Conservation (phyloP, 1,140 invertebrate species). For the Thalassaphorura encarpata region DNA sequence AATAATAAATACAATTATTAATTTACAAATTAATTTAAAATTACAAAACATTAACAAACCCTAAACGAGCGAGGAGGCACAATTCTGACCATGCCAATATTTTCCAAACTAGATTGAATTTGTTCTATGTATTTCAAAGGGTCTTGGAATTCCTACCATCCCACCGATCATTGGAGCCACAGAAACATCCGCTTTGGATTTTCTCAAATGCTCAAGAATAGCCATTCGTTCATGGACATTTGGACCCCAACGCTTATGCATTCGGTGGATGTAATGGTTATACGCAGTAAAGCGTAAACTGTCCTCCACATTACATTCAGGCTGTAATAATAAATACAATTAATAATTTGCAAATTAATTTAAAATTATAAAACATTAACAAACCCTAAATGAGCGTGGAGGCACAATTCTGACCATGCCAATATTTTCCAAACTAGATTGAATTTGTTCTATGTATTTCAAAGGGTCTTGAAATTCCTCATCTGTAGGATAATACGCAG, state of each 20-base stretch:
- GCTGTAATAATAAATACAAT: constrained; percentile 40
- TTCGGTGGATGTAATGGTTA: constrained; percentile 83
- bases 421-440: constrained; percentile 62
- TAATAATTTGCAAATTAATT: no score
- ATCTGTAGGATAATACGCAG: constrained; percentile 68
- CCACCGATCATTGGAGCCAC: constrained; percentile 55
- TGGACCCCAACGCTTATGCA: constrained; percentile 65
- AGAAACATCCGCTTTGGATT: constrained; percentile 19
- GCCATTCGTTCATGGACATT: constrained; percentile 75
- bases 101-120: constrained; percentile 64
- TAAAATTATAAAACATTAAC: neutral
- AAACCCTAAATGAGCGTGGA: constrained; percentile 68
- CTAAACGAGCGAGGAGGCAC: constrained; percentile 78
- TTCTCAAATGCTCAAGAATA: constrained; percentile 45
- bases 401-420: constrained; percentile 83
- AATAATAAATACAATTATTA: constrained; percentile 24
- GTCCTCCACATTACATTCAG: constrained; percentile 73
- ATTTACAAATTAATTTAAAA: no score
- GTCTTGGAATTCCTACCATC: constrained; percentile 83
- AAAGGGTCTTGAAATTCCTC: constrained; percentile 84
- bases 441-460: constrained; percentile 76
- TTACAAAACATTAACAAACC: constrained; percentile 39
- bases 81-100: constrained; percentile 78
- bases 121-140: constrained; percentile 80
- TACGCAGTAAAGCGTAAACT: constrained; percentile 82